A percentile compares a stretch with the other conserved stretches of the same genome.
Conservation (phyloP, 2,888 invertebrate genomes). For the Saturnia japonica region DNA sequence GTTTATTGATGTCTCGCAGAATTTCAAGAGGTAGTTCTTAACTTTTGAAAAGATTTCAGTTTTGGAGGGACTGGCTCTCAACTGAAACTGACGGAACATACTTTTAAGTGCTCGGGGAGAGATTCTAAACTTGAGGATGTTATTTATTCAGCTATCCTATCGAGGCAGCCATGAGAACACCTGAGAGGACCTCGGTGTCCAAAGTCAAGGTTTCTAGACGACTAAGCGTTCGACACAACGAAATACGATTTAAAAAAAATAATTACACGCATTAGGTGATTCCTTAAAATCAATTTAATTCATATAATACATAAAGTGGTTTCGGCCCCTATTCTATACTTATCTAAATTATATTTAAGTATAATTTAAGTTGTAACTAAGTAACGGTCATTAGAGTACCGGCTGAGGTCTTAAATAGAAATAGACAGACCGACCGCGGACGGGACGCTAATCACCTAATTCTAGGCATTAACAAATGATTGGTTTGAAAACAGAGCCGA, state of each 20-base stretch:
- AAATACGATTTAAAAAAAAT: background rate
- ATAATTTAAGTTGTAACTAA: slow-evolving; percentile 45
- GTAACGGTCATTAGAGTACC: slow-evolving; percentile 24
- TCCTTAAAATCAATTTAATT: background rate
- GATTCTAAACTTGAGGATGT: no score
- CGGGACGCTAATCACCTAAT: slow-evolving; percentile 64
- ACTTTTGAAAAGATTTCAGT: no score
- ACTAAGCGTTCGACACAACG: background rate
- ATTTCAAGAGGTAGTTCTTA: no score
- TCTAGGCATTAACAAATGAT: slow-evolving; percentile 58
- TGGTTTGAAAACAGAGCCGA: slow-evolving; percentile 59
- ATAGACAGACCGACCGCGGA: slow-evolving; percentile 49
- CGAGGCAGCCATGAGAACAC: no score
- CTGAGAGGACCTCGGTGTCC: no score
- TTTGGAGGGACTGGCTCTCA: no score
- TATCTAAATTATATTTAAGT: slow-evolving; percentile 53
- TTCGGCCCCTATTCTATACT: slow-evolving; percentile 27
- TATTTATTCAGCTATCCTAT: no score
- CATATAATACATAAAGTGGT: slow-evolving; percentile 4
- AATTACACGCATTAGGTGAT: background rate
- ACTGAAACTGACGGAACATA: no score
- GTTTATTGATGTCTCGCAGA: no score
- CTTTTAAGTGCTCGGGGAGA: no score
- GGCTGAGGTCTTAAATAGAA: slow-evolving; percentile 59
- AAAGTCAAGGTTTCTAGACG: background rate